phyloP scores from a whole-genome alignment of 1,140 invertebrate species.

The Ceratosolen solmsi region DNA sequence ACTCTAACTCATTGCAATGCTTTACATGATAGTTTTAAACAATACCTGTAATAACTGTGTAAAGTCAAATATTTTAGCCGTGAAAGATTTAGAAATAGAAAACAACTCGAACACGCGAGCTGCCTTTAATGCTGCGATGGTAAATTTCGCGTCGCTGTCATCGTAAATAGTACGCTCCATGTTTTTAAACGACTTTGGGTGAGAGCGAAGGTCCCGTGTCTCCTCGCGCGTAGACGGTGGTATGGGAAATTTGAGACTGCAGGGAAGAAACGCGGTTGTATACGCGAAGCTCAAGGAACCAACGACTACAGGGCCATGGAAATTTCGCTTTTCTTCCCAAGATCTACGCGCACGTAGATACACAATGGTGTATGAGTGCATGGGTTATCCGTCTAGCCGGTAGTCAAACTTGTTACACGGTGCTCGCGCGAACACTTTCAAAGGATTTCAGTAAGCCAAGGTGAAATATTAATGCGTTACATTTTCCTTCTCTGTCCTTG shows the following conservation, averaged over 20 bases:
- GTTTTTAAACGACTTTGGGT: background rate
- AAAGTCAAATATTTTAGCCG: no score
- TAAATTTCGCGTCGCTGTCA: background rate
- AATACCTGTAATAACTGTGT: no score
- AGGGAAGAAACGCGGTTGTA: background rate
- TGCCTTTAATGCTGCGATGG: background rate
- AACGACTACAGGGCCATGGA: background rate
- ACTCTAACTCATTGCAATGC: no score
- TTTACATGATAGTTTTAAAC: no score
- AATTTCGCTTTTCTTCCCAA: background rate
- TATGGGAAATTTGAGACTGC: background rate
- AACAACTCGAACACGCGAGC: background rate
- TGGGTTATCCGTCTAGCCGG: background rate
- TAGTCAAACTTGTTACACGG: conserved; percentile 26
- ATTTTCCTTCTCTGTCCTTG: background rate
- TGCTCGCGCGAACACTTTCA: background rate
- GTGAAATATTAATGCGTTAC: conserved; percentile 33
- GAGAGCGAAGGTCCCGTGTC: background rate
- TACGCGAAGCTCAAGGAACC: background rate
- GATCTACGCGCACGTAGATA: background rate
- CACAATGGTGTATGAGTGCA: no score
- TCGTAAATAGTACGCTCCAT: background rate
- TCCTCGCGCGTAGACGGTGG: background rate
- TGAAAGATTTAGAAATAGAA: no score
- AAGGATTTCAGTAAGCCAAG: conserved; percentile 17